These are phyloP conservation scores for Helicoverpa armigera DNA, from an alignment of 1,140 invertebrate species.

Conservation along the genomic window DNA sequence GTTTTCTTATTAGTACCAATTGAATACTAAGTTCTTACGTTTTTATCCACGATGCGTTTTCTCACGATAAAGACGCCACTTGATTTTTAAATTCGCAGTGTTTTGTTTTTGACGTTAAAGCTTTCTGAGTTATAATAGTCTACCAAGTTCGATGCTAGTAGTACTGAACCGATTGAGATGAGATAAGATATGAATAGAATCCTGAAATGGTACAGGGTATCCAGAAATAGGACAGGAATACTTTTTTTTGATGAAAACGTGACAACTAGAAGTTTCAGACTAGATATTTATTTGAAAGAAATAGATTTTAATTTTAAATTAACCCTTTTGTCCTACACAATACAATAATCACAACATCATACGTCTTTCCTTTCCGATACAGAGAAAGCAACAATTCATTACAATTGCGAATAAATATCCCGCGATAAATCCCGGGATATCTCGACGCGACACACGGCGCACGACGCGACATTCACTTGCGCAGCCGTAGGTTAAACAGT, in stretches of 20 bases:
- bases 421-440: constrained; percentile 77
- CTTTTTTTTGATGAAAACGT: too few species aligned
- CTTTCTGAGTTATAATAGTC: not conserved
- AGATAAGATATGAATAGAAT: too few species aligned
- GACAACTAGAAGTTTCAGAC: too few species aligned
- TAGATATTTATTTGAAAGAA: not conserved
- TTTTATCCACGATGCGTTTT: constrained; percentile 45
- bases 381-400: constrained; percentile 61
- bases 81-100: constrained; percentile 28
- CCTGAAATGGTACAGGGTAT: too few species aligned
- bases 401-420: constrained; percentile 80
- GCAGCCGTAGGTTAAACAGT: constrained; percentile 55
- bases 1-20: constrained; percentile 53
- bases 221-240: too few species aligned
- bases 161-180: too few species aligned
- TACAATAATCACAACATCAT: not conserved
- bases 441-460: constrained; percentile 56
- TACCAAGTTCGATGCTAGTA: not conserved
- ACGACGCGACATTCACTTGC: constrained; percentile 58
- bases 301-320: too few species aligned
- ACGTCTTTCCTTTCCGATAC: too few species aligned
- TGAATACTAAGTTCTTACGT: constrained; percentile 29
- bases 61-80: constrained; percentile 59
- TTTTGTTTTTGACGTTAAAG: not conserved
- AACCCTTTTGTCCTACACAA: not conserved